phyloP scores from a whole-genome alignment of 2,113 vertebrate species.

The Hemichromis elongatus region DNA sequence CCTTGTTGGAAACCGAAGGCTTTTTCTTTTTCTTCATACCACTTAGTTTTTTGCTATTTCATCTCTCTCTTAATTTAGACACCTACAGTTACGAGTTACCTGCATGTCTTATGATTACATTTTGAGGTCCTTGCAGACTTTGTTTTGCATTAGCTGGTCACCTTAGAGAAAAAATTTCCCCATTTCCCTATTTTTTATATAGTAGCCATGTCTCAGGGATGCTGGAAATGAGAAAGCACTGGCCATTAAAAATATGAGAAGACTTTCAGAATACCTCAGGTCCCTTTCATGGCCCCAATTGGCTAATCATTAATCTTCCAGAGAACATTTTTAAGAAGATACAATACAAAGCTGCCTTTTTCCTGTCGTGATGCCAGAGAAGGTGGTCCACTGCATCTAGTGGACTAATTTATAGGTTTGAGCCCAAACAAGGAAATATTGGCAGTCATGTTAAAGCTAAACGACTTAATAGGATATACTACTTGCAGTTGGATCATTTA shows the following conservation, averaged over 20 bases:
- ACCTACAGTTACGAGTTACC: not conserved
- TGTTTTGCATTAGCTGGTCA: rapidly evolving
- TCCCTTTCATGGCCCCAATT: not conserved
- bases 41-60: not conserved
- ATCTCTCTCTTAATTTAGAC: not conserved
- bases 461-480: not conserved
- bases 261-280: not conserved
- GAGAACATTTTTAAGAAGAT: not conserved
- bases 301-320: not conserved
- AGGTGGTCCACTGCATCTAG: not conserved
- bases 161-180: not conserved
- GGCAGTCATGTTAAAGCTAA: not conserved
- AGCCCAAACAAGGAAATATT: not conserved
- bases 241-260: not conserved
- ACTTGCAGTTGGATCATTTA: not conserved
- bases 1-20: not conserved
- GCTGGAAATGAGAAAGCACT: not conserved
- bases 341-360: not conserved
- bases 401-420: not conserved
- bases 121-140: not conserved
- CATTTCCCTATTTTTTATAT: not conserved
- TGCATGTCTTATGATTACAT: rapidly evolving
- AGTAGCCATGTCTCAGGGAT: rapidly evolving
- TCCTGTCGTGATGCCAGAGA: not conserved
- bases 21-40: not conserved